phyloP scores from a whole-genome alignment of 2,888 invertebrate species.

The Hedychridium roseum region DNA sequence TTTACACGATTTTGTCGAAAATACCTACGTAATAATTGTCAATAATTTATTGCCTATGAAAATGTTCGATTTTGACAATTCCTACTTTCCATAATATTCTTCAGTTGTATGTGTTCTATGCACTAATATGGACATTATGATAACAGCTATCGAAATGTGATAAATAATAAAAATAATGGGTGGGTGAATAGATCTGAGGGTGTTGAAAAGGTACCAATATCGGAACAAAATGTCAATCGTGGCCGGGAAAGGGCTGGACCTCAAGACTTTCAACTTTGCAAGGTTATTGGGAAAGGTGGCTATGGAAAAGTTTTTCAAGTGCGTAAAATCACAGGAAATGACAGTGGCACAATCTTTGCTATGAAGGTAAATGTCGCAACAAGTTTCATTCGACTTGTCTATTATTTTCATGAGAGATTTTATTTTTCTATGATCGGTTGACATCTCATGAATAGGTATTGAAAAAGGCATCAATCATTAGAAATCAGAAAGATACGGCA shows the following conservation, averaged over 20 bases:
- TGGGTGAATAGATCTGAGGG: conserved; percentile 68
- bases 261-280: conserved; percentile 78
- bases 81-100: too few relatives aligned
- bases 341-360: conserved; percentile 75
- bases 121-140: too few relatives aligned
- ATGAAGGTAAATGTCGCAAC: conserved; percentile 69
- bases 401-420: neutral
- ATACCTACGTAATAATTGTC: conserved; percentile 9
- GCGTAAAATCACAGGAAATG: conserved; percentile 72
- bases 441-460: conserved; percentile 61
- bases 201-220: conserved; percentile 74
- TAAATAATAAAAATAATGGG: too few relatives aligned
- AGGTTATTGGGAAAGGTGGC: conserved; percentile 78
- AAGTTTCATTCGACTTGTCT: neutral
- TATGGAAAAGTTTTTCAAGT: conserved; percentile 78
- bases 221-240: conserved; percentile 82
- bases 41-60: too few relatives aligned
- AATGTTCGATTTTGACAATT: too few relatives aligned
- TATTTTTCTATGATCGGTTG: neutral
- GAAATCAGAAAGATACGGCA: conserved; percentile 81
- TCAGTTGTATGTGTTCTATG: too few relatives aligned
- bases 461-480: conserved; percentile 75
- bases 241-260: conserved; percentile 88
- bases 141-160: too few relatives aligned
- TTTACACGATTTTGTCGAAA: neutral